Evolutionary conservation across 2,797 vertebrate genomes (phyloP), one percentile per base, ranked within the genome.

Genomic region (Sparidentex hasta): DNA sequence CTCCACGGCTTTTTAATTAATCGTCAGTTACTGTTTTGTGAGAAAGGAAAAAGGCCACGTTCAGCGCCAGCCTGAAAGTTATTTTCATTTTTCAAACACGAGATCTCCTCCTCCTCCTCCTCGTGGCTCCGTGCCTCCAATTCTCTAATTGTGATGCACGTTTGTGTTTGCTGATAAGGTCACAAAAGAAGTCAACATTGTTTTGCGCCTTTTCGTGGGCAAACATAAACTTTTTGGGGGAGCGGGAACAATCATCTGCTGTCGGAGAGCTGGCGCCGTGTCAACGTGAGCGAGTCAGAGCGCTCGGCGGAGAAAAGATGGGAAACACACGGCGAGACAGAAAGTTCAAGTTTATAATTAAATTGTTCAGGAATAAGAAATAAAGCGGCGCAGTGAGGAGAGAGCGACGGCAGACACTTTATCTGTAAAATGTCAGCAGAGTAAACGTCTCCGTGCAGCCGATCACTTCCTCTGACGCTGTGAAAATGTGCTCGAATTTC

Each of bases 131-230:
- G 51, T 63, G 77, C 68, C 82, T 79, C n/a, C 68, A 25, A 25
- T 25, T 25, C 25, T 25, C 25, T 25, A 54, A 87, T 81, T 87
- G 82, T 86, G 68, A 76, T 66, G 75, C 57, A 29, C 44, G 9
- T 84, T 87, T 76, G 63, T 77, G 66, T 78, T 77, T 76, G 87
- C 77, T 78, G 76, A 88, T 83, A 76, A 90, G 71, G 77, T 82
- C 85, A 82, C 71, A 78, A 83, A 88, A 82, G 70, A 76, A 29
- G 11, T 65, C 27, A 38, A 69, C 64, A 17, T 43, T 84, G 87
- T 84, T 90, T 88, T 33, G 56, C 11, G 74, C 58, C 50, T 66
- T 79, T 91, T 82, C 74, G 82, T 86, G 81, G 64, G 67, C 80
- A 57, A 81, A 85, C 43, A 12, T 90, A 87, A 92, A 91, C 90